These are phyloP conservation scores for Pollenia labialis DNA, from an alignment of 2,888 invertebrate genomes.

Conservation along the genomic window DNA sequence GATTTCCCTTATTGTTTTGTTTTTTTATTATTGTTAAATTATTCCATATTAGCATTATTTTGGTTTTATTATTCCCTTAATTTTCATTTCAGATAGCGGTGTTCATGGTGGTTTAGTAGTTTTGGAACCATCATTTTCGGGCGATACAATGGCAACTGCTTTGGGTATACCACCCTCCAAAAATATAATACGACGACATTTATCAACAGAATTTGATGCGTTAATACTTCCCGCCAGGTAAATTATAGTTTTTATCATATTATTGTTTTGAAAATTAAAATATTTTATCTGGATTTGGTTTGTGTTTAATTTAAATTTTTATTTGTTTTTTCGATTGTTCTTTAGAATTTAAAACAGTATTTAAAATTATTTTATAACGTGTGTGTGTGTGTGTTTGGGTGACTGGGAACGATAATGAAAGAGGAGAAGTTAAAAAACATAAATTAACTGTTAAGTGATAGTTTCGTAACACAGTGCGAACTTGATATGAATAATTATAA, in stretches of 20 bases:
- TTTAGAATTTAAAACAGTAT: conserved; percentile 39
- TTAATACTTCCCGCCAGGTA: conserved; percentile 96
- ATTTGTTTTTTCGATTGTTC: conserved; percentile 2
- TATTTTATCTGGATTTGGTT: conserved; percentile 19
- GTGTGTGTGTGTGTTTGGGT: conserved; percentile 5
- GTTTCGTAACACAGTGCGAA: not conserved
- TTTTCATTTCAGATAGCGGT: conserved; percentile 90
- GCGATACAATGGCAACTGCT: conserved; percentile 97
- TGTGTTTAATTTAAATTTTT: not conserved
- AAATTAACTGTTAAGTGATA: not conserved
- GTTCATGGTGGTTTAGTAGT: conserved; percentile 97
- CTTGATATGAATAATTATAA: not conserved
- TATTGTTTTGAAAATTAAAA: not conserved
- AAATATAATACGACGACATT: conserved; percentile 95
- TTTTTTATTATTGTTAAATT: not conserved
- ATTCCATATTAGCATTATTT: conserved; percentile 5
- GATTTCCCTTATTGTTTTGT: too few species aligned
- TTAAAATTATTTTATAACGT: not conserved
- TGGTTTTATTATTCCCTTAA: not conserved
- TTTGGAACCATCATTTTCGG: conserved; percentile 96
- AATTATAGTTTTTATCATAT: conserved; percentile 73
- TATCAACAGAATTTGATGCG: conserved; percentile 95
- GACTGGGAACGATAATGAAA: not conserved
- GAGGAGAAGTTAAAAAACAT: not conserved
- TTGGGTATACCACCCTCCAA: conserved; percentile 96